Percentiles rank a stretch among this genome's conserved stretches.
Evolutionary conservation across 64 coral and sea anemone species (phyloP).

Genomic region (Stichodactyla helianthus): DNA sequence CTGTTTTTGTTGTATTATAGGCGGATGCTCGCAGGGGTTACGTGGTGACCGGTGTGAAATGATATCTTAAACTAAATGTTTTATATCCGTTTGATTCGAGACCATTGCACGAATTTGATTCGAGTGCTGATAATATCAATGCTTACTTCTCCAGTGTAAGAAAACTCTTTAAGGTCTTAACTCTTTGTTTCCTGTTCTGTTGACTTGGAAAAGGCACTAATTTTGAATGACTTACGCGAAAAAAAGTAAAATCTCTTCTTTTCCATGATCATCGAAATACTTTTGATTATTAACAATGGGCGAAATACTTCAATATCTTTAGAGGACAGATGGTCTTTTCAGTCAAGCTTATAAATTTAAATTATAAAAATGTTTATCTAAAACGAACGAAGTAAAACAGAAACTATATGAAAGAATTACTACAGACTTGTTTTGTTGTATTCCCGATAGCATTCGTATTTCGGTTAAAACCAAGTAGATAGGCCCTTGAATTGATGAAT

Average conservation of each 20-base stretch:
- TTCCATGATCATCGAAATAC: neutral
- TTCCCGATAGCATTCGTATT: neutral
- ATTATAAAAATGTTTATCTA: neutral
- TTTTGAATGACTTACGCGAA: neutral
- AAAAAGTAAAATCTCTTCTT: neutral
- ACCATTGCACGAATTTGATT: constrained; percentile 25
- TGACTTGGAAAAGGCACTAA: neutral
- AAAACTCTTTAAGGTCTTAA: constrained; percentile 29
- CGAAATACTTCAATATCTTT: constrained; percentile 2
- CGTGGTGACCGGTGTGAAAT: constrained; percentile 4
- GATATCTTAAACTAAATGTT: constrained; percentile 16
- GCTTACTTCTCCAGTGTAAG: constrained; percentile 4
- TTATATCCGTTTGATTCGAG: constrained; percentile 25
- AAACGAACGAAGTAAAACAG: neutral
- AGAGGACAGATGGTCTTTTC: neutral
- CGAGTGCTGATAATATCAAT: constrained; percentile 11
- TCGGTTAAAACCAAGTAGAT: constrained; percentile 15
- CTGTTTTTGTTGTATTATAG: neutral
- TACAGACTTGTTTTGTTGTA: neutral
- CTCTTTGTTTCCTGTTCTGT: constrained; percentile 8
- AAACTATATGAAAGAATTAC: neutral
- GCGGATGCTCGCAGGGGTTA: neutral
- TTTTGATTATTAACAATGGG: neutral
- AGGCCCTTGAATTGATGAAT: constrained; percentile 23
- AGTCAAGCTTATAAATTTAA: neutral